Evolutionary conservation across 2,113 vertebrate species (phyloP).

Genomic region (Anseranas semipalmata): DNA sequence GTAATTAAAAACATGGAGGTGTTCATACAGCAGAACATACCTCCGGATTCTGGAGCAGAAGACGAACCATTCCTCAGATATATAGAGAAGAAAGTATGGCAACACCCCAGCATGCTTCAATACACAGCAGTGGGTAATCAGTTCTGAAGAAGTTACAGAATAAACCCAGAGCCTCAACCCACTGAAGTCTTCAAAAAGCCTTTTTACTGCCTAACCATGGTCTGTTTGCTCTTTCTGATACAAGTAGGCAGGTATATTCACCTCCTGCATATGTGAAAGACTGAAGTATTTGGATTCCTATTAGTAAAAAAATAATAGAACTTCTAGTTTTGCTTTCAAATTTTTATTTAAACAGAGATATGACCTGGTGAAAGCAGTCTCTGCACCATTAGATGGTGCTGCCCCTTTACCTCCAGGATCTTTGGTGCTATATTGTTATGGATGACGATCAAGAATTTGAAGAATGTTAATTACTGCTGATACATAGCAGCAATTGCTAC

Average conservation of each 20-base stretch:
- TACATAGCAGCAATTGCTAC: neutral
- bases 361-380: neutral
- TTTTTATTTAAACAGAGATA: neutral
- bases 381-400: neutral
- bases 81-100: rapidly evolving
- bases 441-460: neutral
- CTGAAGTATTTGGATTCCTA: neutral
- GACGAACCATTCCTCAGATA: neutral
- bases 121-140: neutral
- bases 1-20: neutral
- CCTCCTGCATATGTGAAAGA: neutral
- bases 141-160: neutral
- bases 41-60: neutral
- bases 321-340: neutral
- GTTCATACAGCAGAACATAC: neutral
- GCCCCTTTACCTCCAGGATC: neutral
- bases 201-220: neutral
- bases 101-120: neutral
- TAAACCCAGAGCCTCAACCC: neutral
- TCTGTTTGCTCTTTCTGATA: neutral
- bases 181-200: neutral
- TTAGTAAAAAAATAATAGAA: neutral
- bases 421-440: neutral
- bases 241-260: neutral
- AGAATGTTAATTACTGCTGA: conserved; percentile 9